Evolutionary conservation across 1,140 invertebrate genomes (phyloP).

Genomic region (Ladona fulva): DNA sequence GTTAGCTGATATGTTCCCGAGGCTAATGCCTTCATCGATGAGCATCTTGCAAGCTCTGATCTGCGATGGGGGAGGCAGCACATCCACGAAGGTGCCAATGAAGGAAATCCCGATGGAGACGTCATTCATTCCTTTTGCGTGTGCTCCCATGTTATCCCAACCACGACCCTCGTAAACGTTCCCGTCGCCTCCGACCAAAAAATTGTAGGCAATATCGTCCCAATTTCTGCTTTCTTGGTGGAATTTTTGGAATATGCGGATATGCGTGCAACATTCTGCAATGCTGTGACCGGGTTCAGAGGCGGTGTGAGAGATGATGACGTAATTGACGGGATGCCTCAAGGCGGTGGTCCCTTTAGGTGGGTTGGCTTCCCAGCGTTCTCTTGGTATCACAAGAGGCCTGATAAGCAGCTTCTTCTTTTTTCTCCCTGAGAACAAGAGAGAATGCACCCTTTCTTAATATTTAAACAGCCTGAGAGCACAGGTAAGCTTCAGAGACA

Average conservation of each 20-base stretch:
- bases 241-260: constrained; percentile 42
- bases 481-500: no score
- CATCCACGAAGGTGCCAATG: constrained; percentile 28
- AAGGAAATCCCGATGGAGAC: constrained; percentile 44
- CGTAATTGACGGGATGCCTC: constrained; percentile 32
- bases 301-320: constrained; percentile 32
- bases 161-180: constrained; percentile 60
- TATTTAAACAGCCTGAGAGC: no score
- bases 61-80: constrained; percentile 17
- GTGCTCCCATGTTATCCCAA: constrained; percentile 55
- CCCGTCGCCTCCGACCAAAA: constrained; percentile 56
- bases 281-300: constrained; percentile 31
- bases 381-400: no score
- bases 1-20: constrained; percentile 16
- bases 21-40: constrained; percentile 23
- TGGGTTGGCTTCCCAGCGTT: constrained; percentile 29
- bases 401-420: no score
- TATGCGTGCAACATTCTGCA: constrained; percentile 31
- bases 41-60: constrained; percentile 20
- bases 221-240: constrained; percentile 49
- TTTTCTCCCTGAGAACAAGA: no score
- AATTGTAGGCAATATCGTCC: constrained; percentile 63
- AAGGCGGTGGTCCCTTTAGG: constrained; percentile 29
- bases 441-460: no score
- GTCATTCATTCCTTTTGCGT: constrained; percentile 53